A percentile compares a stretch with the other conserved stretches of the same genome.
Conservation (phyloP, 2,797 vertebrate species). For the Glossophaga mutica region DNA sequence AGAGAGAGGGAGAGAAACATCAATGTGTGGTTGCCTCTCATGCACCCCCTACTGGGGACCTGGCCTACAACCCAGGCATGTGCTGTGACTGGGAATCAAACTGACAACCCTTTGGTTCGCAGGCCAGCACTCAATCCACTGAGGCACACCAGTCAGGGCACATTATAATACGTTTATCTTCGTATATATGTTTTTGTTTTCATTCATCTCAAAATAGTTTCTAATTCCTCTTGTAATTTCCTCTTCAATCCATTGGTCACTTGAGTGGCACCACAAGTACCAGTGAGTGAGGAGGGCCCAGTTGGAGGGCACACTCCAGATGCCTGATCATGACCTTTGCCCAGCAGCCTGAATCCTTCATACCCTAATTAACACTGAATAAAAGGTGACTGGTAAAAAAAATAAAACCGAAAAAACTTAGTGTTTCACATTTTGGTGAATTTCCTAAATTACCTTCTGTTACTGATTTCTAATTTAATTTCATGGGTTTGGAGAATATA, state of each 20-base stretch:
- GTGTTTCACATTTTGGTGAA: not conserved
- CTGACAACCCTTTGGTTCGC: too few species aligned
- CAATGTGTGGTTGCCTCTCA: too few species aligned
- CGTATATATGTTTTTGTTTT: not conserved
- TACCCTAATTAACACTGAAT: too few species aligned
- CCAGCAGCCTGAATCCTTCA: not conserved
- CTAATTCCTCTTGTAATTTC: not conserved
- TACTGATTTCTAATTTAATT: not conserved
- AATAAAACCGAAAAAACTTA: too few species aligned
- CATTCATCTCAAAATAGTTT: not conserved
- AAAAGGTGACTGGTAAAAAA: too few species aligned
- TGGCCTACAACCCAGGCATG: too few species aligned
- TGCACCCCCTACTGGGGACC: too few species aligned
- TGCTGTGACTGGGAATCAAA: too few species aligned
- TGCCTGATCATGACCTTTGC: not conserved
- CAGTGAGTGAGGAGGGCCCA: not conserved
- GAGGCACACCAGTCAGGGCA: too few species aligned
- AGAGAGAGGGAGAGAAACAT: too few species aligned
- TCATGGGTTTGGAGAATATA: not conserved
- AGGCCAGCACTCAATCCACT: too few species aligned
- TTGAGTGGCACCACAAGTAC: not conserved
- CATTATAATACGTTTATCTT: not conserved
- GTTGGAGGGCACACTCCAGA: not conserved
- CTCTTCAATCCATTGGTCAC: not conserved
- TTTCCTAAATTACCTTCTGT: not conserved